Evolutionary conservation across 1,140 invertebrate genomes (phyloP), one percentile per base, ranked within the genome.

Genomic region (Zophobas morio): DNA sequence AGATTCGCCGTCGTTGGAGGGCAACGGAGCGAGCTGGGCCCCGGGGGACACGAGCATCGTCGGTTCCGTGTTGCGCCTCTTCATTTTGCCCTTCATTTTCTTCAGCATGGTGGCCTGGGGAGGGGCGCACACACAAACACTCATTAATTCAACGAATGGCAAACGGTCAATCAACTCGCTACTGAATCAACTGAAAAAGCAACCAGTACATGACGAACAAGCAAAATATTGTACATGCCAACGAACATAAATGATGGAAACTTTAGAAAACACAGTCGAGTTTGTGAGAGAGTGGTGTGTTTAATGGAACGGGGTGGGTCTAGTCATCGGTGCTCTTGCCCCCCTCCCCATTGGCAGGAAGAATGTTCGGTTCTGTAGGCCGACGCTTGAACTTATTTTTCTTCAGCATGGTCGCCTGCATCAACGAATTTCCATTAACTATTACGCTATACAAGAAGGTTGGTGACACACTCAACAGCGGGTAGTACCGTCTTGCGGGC

Each of bases 381-480:
- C 95, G 92, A 85, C 95, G 90, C 90, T 96, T 96, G 90, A 96
- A 96, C 91, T 98, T 98, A 90, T 92, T 96, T 94, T 97, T 96
- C 93, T 96, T 96, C 90, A 97, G 91, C 93, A 95, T 95, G 86
- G 93, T 95, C 87, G 94, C 94, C 92, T 93, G 90, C 70, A 82
- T 79, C 49, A 57, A 56, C 56, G 60, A 75, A 70, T 66, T 74
- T 47, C 42, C 6, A 74, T 74, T 74, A 74, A 72, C 47, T 42
- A 53, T 6, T 56, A 36, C 5, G 63, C 73, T 63, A 20, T 20
- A 74, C 54, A 74, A 74, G 39, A 54, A 74, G 8, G 1, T 46
- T 42, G 54, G 73, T 74, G 54, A 54, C 60, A 74, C 73, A 74
- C 51, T 74, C 37, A 74, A 74, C 73, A 74, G 73, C 54, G 73